phyloP scores from a whole-genome alignment of 2,797 vertebrate species.

The Melanotaenia trifasciata region DNA sequence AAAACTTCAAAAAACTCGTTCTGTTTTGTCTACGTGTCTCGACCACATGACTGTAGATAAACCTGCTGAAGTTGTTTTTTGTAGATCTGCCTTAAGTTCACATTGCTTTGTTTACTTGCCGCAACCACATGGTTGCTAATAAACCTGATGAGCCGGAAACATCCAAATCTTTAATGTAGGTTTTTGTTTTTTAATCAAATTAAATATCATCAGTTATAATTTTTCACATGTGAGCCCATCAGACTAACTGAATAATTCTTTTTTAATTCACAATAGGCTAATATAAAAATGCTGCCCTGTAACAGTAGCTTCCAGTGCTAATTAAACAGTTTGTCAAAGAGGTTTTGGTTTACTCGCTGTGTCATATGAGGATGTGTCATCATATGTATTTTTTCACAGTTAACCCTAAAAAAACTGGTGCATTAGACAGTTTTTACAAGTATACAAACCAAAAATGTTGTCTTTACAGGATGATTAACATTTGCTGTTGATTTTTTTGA shows the following conservation, averaged over 20 bases:
- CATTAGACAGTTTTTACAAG: background rate
- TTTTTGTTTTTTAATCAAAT: background rate
- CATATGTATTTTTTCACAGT: too few relatives aligned
- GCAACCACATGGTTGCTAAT: background rate
- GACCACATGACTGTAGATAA: conserved; percentile 12
- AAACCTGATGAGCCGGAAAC: background rate
- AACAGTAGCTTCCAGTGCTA: background rate
- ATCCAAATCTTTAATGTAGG: background rate
- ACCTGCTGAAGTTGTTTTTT: conserved; percentile 10
- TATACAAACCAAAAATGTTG: background rate
- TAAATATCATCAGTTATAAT: conserved; percentile 3
- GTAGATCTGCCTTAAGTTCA: background rate
- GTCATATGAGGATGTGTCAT: background rate
- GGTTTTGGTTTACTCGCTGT: background rate
- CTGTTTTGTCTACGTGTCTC: conserved; percentile 13
- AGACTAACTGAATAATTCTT: background rate
- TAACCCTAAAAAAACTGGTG: background rate
- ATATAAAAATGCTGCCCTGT: background rate
- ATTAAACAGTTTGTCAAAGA: background rate
- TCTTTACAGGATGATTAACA: background rate
- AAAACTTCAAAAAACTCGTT: conserved; percentile 32
- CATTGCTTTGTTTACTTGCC: background rate
- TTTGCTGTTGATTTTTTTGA: background rate
- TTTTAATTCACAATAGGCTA: too few relatives aligned
- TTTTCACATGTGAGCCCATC: background rate